Evolutionary conservation across 2,113 vertebrate species (phyloP).

Genomic region (Pangasianodon hypophthalmus): DNA sequence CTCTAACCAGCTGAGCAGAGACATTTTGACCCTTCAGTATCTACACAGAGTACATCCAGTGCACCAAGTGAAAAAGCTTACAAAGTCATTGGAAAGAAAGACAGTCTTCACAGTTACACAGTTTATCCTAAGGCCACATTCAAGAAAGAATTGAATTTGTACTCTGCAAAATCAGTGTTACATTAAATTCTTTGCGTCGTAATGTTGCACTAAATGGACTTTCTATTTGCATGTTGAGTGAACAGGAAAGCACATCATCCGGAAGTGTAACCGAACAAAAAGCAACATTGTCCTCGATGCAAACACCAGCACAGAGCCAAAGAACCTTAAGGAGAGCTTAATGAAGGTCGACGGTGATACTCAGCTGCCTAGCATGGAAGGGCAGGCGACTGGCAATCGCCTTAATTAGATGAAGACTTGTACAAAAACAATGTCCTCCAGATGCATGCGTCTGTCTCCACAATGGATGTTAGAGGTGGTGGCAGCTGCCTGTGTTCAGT

Average conservation of each 20-base stretch:
- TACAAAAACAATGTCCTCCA: constrained; percentile 77
- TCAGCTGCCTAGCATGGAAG: constrained; percentile 70
- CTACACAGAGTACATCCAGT: not conserved
- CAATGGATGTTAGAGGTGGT: constrained; percentile 70
- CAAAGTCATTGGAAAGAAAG: constrained; percentile 9
- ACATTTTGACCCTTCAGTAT: constrained; percentile 41
- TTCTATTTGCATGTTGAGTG: not conserved
- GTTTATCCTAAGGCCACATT: not conserved
- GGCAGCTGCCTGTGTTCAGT: constrained; percentile 77
- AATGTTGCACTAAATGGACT: not conserved
- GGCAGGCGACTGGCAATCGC: constrained; percentile 73
- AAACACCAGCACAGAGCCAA: constrained; percentile 48
- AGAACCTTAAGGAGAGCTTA: constrained; percentile 56
- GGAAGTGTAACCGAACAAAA: constrained; percentile 45
- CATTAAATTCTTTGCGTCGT: not conserved
- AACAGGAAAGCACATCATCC: not conserved
- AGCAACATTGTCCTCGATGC: constrained; percentile 51
- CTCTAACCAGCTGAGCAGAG: constrained; percentile 45
- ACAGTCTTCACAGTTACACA: not conserved
- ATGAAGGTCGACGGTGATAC: constrained; percentile 73
- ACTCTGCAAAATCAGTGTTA: not conserved
- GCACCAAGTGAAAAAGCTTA: constrained; percentile 33
- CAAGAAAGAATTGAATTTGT: not conserved
- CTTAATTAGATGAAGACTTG: constrained; percentile 81
- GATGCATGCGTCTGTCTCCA: constrained; percentile 73